Evolutionary conservation across 2,113 vertebrate species (phyloP).

Genomic region (Polypterus bichir): DNA sequence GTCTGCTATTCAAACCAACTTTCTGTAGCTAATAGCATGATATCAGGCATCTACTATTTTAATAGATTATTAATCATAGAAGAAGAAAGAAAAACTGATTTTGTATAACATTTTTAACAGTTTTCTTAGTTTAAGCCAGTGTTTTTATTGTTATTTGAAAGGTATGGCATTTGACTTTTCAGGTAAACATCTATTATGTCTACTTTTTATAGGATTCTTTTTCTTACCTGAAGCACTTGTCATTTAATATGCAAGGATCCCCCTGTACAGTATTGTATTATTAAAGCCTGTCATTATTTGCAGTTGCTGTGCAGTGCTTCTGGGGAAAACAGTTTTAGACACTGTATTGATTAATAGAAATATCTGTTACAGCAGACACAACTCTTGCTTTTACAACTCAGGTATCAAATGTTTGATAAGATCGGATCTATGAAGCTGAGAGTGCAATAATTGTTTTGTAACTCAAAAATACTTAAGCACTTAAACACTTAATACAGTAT

Average conservation of each 20-base stretch:
- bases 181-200: background rate
- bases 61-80: no score
- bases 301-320: slow-evolving; percentile 15
- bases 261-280: slow-evolving; percentile 3
- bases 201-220: background rate
- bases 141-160: no score
- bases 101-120: no score
- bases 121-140: no score
- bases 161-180: background rate
- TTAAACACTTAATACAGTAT: slow-evolving; percentile 21
- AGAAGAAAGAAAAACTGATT: no score
- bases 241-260: slow-evolving; percentile 8
- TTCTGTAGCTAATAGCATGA: no score
- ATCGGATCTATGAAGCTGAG: slow-evolving; percentile 16
- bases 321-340: slow-evolving; percentile 6
- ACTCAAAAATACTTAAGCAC: slow-evolving; percentile 22
- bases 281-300: background rate
- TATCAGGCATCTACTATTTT: no score
- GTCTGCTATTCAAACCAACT: no score
- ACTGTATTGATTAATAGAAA: slow-evolving; percentile 21
- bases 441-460: slow-evolving; percentile 24
- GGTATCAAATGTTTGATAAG: slow-evolving; percentile 28
- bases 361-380: slow-evolving; percentile 16
- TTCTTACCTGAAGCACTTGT: slow-evolving; percentile 13
- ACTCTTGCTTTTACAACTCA: background rate